Conservation (phyloP, 64 coral and sea anemone genomes). For the Pocillopora damicornis region DNA sequence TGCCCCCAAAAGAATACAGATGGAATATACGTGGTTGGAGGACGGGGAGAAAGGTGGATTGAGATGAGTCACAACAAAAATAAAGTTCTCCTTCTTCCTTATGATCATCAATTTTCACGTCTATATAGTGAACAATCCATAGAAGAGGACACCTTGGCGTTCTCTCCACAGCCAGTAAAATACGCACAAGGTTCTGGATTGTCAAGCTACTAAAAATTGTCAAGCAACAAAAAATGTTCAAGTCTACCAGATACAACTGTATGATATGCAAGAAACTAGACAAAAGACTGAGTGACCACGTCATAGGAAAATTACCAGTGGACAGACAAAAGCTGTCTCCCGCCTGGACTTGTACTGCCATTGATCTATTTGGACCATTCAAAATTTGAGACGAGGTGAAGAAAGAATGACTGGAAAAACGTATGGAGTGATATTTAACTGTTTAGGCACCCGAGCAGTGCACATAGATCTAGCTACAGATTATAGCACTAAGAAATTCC, state of each 20-base stretch:
- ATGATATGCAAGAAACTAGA: slow-evolving; percentile 34
- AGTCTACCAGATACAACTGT: slow-evolving; percentile 38
- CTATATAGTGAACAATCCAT: slow-evolving; percentile 26
- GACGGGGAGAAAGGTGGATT: slow-evolving; percentile 18
- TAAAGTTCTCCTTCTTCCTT: slow-evolving; percentile 12
- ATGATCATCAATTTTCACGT: slow-evolving; percentile 21
- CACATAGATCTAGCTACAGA: slow-evolving; percentile 35
- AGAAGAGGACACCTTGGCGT: not conserved
- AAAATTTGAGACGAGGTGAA: slow-evolving; percentile 49
- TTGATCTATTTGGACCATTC: slow-evolving; percentile 56
- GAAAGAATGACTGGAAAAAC: slow-evolving; percentile 44
- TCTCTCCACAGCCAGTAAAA: slow-evolving; percentile 40
- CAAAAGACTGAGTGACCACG: slow-evolving; percentile 31
- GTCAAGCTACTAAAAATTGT: slow-evolving; percentile 21
- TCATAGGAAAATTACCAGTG: slow-evolving; percentile 44
- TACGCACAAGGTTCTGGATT: slow-evolving; percentile 43
- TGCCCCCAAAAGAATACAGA: slow-evolving; percentile 27
- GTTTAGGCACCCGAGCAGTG: slow-evolving; percentile 29
- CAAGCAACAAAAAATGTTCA: slow-evolving; percentile 23
- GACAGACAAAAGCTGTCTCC: slow-evolving; percentile 40
- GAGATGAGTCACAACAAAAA: slow-evolving; percentile 49
- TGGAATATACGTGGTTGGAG: slow-evolving; percentile 44
- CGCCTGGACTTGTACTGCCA: slow-evolving; percentile 36
- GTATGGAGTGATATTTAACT: slow-evolving; percentile 52
- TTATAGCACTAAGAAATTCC: slow-evolving; percentile 53